Conservation (phyloP, 1,140 invertebrate species). For the Heliconius hewitsoni region DNA sequence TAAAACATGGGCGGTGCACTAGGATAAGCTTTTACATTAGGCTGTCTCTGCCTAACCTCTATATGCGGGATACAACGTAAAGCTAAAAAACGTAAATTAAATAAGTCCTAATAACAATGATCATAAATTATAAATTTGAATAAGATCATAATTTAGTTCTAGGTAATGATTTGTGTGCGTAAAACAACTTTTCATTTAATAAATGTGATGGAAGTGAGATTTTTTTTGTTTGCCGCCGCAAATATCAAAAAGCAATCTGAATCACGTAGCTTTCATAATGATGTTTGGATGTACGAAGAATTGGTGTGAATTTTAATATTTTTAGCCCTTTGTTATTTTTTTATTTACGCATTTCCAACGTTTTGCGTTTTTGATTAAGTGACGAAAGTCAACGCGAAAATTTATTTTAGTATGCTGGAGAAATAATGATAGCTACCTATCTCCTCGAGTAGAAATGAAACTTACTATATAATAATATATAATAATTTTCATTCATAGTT, state of each 20-base stretch:
- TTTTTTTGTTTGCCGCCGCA: conserved; percentile 2
- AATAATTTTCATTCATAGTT: too few species aligned
- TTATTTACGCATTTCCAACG: not conserved
- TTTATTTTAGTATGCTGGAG: too few species aligned
- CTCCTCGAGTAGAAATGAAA: too few species aligned
- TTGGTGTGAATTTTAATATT: conserved; percentile 9
- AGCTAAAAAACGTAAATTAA: too few species aligned
- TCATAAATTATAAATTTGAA: not conserved
- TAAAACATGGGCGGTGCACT: too few species aligned
- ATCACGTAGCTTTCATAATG: conserved; percentile 10
- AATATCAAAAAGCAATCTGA: conserved; percentile 25
- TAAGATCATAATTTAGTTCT: not conserved
- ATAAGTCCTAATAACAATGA: not conserved
- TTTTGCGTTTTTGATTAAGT: not conserved
- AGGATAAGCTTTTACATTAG: too few species aligned
- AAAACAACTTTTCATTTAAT: conserved; percentile 37
- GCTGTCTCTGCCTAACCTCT: too few species aligned
- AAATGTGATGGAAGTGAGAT: conserved; percentile 24
- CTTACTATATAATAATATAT: too few species aligned
- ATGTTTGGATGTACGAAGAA: not conserved
- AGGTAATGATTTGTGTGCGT: conserved; percentile 34
- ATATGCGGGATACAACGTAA: too few species aligned
- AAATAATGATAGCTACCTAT: too few species aligned
- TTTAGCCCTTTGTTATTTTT: not conserved
- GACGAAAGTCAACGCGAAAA: too few species aligned